Conservation (phyloP, 2,113 vertebrate genomes). For the Clinocottus analis region DNA sequence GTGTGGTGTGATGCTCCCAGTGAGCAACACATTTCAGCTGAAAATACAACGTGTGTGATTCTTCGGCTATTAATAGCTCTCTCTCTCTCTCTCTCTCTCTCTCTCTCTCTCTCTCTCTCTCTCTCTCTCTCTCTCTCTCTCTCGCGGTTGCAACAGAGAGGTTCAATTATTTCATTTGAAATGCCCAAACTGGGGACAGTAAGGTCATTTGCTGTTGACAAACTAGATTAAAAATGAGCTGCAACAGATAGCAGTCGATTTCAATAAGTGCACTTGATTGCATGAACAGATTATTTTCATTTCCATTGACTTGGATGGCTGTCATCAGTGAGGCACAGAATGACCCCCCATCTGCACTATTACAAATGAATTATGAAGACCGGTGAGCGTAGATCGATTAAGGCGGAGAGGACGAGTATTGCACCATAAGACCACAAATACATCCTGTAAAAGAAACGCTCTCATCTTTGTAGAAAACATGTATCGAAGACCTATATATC, state of each 20-base stretch:
- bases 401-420: constrained; percentile 5
- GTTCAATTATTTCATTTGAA: background rate
- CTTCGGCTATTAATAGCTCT: too few species aligned
- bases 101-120: too few species aligned
- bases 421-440: background rate
- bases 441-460: background rate
- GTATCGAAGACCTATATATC: constrained; percentile 18
- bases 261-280: constrained; percentile 22
- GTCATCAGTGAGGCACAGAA: constrained; percentile 20
- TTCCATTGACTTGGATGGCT: constrained; percentile 26
- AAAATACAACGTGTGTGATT: too few species aligned
- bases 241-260: constrained; percentile 33
- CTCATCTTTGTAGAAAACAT: constrained; percentile 1
- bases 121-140: too few species aligned
- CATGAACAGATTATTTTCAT: constrained; percentile 31
- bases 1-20: too few species aligned
- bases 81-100: too few species aligned
- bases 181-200: constrained; percentile 6
- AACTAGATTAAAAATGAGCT: constrained; percentile 35
- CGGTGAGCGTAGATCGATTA: constrained; percentile 14
- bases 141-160: background rate
- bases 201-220: constrained; percentile 38
- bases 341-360: constrained; percentile 11
- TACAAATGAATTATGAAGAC: constrained; percentile 26
- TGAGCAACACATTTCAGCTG: too few species aligned